These are phyloP conservation scores for Temnothorax ravouxi DNA, from an alignment of 2,888 invertebrate genomes.

Conservation along the genomic window DNA sequence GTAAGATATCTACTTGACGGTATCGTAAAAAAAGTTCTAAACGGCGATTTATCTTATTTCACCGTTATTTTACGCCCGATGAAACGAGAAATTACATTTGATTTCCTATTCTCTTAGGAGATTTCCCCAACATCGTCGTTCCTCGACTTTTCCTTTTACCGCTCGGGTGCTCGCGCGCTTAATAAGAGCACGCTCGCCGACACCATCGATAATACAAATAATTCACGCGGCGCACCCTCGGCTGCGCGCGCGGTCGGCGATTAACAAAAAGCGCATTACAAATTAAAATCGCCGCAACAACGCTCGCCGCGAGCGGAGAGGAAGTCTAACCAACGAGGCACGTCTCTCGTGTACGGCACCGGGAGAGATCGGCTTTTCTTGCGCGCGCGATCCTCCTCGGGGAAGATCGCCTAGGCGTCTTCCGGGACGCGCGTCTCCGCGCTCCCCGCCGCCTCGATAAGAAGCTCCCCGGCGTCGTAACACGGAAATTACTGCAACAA, in stretches of 20 bases:
- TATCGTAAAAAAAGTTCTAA: neutral
- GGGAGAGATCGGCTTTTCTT: constrained; percentile 43
- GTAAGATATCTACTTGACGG: neutral
- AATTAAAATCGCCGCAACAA: constrained; percentile 44
- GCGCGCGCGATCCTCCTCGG: constrained; percentile 29
- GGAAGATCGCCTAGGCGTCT: constrained; percentile 43
- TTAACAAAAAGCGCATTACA: constrained; percentile 53
- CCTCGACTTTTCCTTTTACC: neutral
- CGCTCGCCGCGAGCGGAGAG: neutral
- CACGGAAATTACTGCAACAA: constrained; percentile 59
- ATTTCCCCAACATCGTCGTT: neutral
- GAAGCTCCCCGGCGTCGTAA: constrained; percentile 52
- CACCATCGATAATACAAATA: constrained; percentile 31
- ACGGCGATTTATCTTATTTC: neutral
- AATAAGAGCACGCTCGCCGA: constrained; percentile 3
- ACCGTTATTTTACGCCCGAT: neutral
- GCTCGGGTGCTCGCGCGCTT: neutral
- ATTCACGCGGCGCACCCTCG: constrained; percentile 6
- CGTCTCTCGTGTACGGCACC: constrained; percentile 4
- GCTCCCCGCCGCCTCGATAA: constrained; percentile 36
- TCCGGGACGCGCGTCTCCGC: constrained; percentile 15
- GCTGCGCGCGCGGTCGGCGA: neutral
- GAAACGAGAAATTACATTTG: neutral
- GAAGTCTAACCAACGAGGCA: constrained; percentile 33
- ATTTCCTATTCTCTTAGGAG: neutral